Percentiles rank a stretch among this genome's conserved stretches.
phyloP scores from a whole-genome alignment of 2,113 vertebrate genomes.

The Tinamus guttatus region DNA sequence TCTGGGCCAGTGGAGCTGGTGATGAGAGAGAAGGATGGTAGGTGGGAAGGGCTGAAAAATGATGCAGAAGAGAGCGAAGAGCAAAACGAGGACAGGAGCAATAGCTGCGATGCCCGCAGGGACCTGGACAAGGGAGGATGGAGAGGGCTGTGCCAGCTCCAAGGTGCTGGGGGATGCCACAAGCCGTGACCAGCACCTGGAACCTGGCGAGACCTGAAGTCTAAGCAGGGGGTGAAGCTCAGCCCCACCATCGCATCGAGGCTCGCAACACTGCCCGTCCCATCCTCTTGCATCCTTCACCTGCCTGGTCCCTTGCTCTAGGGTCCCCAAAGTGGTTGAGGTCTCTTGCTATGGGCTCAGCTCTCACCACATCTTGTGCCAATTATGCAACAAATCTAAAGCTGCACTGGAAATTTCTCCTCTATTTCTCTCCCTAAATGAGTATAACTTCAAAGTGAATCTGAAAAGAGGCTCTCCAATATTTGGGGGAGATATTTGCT shows the following conservation, averaged over 20 bases:
- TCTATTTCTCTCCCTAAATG: neutral
- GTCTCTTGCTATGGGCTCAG: neutral
- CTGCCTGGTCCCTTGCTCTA: too few relatives aligned
- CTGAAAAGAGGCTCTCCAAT: neutral
- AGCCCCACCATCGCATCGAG: neutral
- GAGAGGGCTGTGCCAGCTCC: neutral
- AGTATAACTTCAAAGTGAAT: neutral
- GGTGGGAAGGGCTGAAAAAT: neutral
- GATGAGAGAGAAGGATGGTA: neutral
- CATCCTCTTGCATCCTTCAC: accelerated
- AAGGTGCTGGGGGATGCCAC: too few relatives aligned
- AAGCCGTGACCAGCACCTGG: neutral
- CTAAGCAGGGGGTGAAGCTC: neutral
- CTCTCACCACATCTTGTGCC: neutral
- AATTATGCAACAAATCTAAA: neutral
- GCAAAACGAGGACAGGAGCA: neutral
- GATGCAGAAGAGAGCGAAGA: neutral
- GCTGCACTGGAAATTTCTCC: neutral
- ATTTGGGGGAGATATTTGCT: neutral
- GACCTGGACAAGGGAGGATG: neutral
- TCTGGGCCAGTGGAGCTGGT: accelerated
- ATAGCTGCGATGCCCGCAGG: accelerated
- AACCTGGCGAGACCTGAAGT: neutral
- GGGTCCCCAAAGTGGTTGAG: neutral
- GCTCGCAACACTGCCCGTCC: accelerated